Evolutionary conservation across 2,113 vertebrate genomes (phyloP), one percentile per base, ranked within the genome.

Genomic region (Pomatorhinus ruficollis): DNA sequence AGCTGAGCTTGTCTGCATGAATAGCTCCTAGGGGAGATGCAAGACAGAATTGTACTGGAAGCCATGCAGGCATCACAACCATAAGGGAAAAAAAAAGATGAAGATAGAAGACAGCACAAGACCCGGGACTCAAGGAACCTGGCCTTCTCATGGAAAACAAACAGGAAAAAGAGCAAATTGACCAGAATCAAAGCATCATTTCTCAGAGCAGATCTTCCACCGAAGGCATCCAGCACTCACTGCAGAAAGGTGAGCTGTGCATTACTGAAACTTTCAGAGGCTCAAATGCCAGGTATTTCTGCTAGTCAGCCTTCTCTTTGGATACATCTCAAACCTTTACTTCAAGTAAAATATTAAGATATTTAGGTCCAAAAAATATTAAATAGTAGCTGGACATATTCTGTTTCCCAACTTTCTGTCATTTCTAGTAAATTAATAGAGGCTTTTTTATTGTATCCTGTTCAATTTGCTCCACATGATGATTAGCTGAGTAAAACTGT

Each of bases 401-500:
- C 18, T 2, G 1, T 68, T 93, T 78, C 68, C 64, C 7, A 6
- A 11, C 52, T 53, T 90, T 53, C 74, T 90, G 22, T 59, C 59
- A 83, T 65, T 80, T 86, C 52, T 88, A 50, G 66, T 77, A 76
- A 90, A 93, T 87, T 47, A 88, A 54, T 18, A 75, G 53, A 74
- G 42, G 6, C 39, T 80, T 83, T 89, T 89, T 92, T 70, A 82
- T 81, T 82, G 52, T 44, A 75, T 52, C 40, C 59, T 88, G 63
- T 79, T 95, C 84, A 59, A 28, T 90, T 91, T 95, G 93, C 84
- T 96, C 44, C 82, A 83, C 79, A 30, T 49, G 71, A 91, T 5
- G 39, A 83, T 92, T 75, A 89, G 65, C 52, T 93, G 53, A 89
- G 45, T 85, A 84, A 94, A 96, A 75, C 37, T 68, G 87, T 75